phyloP scores from a whole-genome alignment of 37 sponge, comb jelly and placozoan genomes.

The Crambe crambe region DNA sequence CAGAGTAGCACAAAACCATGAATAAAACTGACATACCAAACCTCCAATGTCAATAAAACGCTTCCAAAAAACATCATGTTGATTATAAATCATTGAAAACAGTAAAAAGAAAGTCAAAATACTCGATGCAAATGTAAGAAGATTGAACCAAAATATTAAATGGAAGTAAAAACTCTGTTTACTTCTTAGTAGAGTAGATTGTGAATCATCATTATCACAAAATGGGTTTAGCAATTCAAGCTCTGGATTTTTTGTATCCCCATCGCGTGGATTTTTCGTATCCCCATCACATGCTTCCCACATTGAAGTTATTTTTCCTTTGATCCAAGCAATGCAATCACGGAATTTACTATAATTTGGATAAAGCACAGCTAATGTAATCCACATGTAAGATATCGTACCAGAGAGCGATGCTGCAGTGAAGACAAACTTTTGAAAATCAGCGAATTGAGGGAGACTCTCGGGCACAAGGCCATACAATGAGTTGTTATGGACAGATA shows the following conservation, averaged over 20 bases:
- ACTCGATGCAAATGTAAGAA: not conserved
- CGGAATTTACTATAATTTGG: not conserved
- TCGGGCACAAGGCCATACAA: not conserved
- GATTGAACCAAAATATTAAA: not conserved
- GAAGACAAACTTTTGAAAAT: not conserved
- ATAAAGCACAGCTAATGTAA: not conserved
- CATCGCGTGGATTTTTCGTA: not conserved
- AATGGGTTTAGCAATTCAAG: not conserved
- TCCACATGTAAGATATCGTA: not conserved
- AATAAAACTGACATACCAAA: not conserved
- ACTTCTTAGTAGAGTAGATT: not conserved
- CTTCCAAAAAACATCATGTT: not conserved
- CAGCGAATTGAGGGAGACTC: not conserved
- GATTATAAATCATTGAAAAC: not conserved
- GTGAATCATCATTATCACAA: not conserved
- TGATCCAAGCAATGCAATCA: no score
- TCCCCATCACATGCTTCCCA: not conserved
- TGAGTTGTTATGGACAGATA: not conserved
- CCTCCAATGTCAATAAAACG: not conserved
- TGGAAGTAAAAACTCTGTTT: conserved; percentile 11
- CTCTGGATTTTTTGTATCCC: not conserved
- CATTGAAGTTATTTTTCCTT: not conserved
- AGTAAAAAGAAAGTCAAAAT: conserved; percentile 19
- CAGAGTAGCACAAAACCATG: no score
- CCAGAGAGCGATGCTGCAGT: conserved; percentile 9